Base-by-base conservation (phyloP, 2,888 invertebrate species). In the Eudemis profundana region DNA sequence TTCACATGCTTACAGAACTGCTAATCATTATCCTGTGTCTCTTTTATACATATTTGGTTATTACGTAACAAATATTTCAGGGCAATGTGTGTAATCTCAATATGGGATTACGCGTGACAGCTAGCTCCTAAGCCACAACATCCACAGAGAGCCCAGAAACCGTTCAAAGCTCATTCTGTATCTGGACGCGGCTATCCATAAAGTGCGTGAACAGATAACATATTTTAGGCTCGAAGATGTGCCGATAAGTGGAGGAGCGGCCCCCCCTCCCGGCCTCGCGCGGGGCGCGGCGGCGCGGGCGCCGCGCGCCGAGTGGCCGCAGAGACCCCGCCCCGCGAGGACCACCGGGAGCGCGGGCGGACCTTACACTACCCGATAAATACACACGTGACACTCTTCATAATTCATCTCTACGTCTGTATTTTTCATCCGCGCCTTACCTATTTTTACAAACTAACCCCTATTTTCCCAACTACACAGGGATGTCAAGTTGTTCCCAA, bases 301-400 rank as follows among this genome's bases (percentile, higher is more conserved):
- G 78, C 73, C 77, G 78, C 78, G 80, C 68, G 70, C 83, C 84
- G 89, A 87, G 84, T 89, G 89, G 90, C 89, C 88, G 86, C 85
- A 77, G 74, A 82, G 90, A 89, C 90, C 85, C 90, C 89, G 86
- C 91, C 90, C 90, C 89, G 88, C 85, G 85, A 76, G 85, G 93
- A 93, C 93, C 93, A 93, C 92, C 93, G 92, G 91, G 89, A 89
- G 85, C 87, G 92, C 89, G 90, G 86, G 86, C 83, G 75, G 66
- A 72, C 80, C 78, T 75, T 82, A 79, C 81, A 79, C 76, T 76
- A 80, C 83, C 78, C 78, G 78, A 82, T 75, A 75, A 78, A 77
- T 78, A 71, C 72, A 74, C 84, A 84, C 82, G 82, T 82, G 83
- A 85, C 84, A 84, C 75, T 79, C 79, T 82, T 80, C 74, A 79